Evolutionary conservation across 2,888 invertebrate genomes (phyloP).

Genomic region (Clusia tigrina): DNA sequence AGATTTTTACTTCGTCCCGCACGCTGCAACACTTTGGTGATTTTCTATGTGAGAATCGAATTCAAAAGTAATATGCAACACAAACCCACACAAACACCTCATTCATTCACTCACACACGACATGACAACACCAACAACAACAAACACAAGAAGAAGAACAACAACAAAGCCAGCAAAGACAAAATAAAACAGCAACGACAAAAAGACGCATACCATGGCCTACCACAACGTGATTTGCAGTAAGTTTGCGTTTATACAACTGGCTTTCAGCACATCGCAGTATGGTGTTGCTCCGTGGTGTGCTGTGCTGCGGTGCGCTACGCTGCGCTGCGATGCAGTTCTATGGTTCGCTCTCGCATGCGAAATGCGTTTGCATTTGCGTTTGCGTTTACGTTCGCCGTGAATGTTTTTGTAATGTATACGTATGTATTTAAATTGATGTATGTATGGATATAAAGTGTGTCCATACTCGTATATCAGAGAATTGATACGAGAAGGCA

Average conservation of each 20-base stretch:
- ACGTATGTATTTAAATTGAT: no score
- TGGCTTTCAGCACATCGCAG: no score
- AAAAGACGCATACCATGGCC: conserved; percentile 47
- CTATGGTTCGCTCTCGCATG: neutral
- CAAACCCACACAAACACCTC: no score
- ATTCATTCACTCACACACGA: no score
- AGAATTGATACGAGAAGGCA: neutral
- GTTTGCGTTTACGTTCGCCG: neutral
- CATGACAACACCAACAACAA: neutral
- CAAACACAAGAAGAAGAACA: neutral
- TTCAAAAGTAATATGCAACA: no score
- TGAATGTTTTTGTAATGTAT: no score
- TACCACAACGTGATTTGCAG: conserved; percentile 55
- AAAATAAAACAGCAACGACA: neutral
- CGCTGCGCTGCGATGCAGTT: neutral
- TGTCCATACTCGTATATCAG: neutral
- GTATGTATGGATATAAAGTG: no score
- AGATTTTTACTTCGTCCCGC: neutral
- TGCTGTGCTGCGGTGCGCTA: neutral
- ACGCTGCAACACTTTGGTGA: neutral
- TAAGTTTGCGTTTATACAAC: no score
- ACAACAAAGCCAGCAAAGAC: neutral
- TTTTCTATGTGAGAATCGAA: neutral
- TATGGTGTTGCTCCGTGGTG: neutral
- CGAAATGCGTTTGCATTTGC: neutral